Conservation (phyloP, 2,888 invertebrate species). For the Pristionchus arcanus region DNA sequence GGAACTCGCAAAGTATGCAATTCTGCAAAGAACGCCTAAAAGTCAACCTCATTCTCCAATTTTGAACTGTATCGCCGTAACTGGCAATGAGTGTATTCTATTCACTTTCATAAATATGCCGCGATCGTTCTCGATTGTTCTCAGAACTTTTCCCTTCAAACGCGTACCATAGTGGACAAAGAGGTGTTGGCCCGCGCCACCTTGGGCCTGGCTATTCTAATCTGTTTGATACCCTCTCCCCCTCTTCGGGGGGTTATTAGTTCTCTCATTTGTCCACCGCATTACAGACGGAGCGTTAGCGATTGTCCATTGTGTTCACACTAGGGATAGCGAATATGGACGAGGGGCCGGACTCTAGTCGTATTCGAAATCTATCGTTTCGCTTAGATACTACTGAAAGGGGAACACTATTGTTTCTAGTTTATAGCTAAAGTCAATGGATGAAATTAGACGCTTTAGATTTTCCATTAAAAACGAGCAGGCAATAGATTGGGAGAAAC, state of each 20-base stretch:
- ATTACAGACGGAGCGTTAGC: background rate
- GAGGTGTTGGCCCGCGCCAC: slow-evolving; percentile 8
- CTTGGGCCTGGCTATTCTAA: background rate
- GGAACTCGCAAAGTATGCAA: background rate
- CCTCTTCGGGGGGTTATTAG: slow-evolving; percentile 14
- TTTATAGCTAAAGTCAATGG: no score
- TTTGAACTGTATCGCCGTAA: background rate
- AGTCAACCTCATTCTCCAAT: background rate
- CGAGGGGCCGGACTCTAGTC: background rate
- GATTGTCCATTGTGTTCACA: slow-evolving; percentile 31
- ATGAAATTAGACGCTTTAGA: no score
- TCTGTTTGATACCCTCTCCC: slow-evolving; percentile 38
- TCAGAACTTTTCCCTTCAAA: background rate
- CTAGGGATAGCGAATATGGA: background rate
- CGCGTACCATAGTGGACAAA: background rate
- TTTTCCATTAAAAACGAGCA: no score
- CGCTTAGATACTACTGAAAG: background rate
- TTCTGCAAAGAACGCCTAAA: background rate
- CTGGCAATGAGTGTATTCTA: background rate
- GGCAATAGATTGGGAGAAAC: background rate
- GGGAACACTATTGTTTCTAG: no score
- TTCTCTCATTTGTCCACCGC: slow-evolving; percentile 37
- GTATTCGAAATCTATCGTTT: background rate
- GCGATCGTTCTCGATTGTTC: background rate
- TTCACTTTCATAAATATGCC: no score